Evolutionary conservation across 2,113 vertebrate genomes (phyloP), one percentile per base, ranked within the genome.

Genomic region (Caretta caretta): DNA sequence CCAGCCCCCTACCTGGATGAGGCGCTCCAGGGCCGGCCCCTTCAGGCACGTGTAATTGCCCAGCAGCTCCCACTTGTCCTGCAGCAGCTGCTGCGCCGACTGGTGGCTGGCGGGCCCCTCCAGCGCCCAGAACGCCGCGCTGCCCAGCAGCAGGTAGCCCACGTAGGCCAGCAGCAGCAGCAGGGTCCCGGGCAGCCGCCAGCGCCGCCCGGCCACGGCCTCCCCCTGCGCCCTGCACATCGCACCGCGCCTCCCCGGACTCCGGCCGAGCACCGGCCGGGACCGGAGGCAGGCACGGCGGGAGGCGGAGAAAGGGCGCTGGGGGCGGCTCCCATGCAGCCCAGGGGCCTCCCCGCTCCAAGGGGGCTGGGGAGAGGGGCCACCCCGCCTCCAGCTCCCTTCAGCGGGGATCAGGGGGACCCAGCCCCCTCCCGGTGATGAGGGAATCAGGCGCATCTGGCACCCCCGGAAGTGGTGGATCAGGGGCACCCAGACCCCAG

Each of bases 71-170:
- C 95, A 96, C 96, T 97, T 98, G 51, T 97, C 89, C 5, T 2
- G 25, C 65, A 98, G 91, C 38, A 99, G 92, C 1, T 2, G 14
- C 0, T 42, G 38, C 14, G 98, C 92, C 13, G 97, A 88, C 90
- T 89, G 92, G 46, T 59, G 2, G 29, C 98, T 98, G 0, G 93
- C 93, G 2, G 97, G 95, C 17, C 98, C 98, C 96, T 99, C 99
- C 94, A 99, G 94, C 53, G 98, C 97, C 98, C 98, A 99, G 93
- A 99, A 99, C 62, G 99, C 88, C 9, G 98, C 80, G 19, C 98
- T 99, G 5, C 99, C 99, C 72, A 99, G 97, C 50, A 98, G 97
- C 94, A 99, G 97, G 48, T 99, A 99, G 49, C 80, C 69, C 92
- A 99, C 4, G 80, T 99, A 99, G 12, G 95, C 14, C 5, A 95